Evolutionary conservation across 2,113 vertebrate genomes (phyloP).

Genomic region (Australoheros scitulus): DNA sequence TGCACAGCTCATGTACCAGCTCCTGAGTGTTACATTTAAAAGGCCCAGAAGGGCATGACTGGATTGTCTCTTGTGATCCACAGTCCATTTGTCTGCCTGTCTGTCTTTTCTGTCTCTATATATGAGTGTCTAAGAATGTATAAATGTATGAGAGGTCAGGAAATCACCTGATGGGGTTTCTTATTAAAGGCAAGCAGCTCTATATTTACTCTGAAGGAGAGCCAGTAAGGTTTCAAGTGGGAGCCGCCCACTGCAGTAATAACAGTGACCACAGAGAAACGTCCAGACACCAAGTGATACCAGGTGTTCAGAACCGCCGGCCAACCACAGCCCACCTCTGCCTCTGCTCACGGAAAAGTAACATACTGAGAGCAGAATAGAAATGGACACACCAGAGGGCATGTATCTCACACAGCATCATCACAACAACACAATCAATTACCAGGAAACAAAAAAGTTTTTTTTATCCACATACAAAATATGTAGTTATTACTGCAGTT

Average conservation of each 20-base stretch:
- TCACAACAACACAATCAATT: not conserved
- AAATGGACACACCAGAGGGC: not conserved
- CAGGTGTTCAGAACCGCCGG: constrained; percentile 14
- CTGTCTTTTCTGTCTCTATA: not conserved
- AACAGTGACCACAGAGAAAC: not conserved
- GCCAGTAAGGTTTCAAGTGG: not conserved
- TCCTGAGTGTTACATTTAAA: not conserved
- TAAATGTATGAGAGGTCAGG: constrained; percentile 23
- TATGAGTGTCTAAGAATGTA: not conserved
- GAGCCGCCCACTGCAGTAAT: constrained; percentile 5
- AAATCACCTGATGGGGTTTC: constrained; percentile 45
- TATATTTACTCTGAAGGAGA: constrained; percentile 42
- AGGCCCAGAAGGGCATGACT: not conserved
- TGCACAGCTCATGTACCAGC: not conserved
- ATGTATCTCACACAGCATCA: not conserved
- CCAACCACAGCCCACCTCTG: not conserved
- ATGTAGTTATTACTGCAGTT: too few species aligned
- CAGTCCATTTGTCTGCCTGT: not conserved
- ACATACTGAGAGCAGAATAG: not conserved
- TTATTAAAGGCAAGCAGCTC: constrained; percentile 27
- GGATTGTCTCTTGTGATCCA: constrained; percentile 9
- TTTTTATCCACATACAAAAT: too few species aligned
- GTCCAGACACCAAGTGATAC: not conserved
- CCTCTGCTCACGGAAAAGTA: not conserved
- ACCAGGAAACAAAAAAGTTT: too few species aligned